A percentile compares a stretch with the other conserved stretches of the same genome.
phyloP scores from a whole-genome alignment of 2,113 vertebrate genomes.

The Ammodytes dubius region DNA sequence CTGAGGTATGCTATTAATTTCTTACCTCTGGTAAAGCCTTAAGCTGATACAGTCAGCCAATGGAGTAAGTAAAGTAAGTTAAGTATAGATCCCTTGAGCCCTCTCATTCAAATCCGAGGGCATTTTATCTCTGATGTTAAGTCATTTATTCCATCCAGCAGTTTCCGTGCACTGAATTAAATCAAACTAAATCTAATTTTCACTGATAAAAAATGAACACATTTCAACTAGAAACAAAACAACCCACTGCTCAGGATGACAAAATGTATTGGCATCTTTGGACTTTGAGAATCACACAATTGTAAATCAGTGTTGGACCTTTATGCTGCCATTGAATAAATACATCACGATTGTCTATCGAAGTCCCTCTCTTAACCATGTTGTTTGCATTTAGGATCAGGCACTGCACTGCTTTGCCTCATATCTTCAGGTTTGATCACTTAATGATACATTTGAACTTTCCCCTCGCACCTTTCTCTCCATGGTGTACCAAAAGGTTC shows the following conservation, averaged over 20 bases:
- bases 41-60: constrained; percentile 13
- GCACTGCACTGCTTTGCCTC: neutral
- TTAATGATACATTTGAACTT: neutral
- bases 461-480: neutral
- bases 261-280: constrained; percentile 42
- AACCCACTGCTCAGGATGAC: constrained; percentile 28
- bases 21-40: constrained; percentile 36
- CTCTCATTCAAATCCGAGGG: constrained; percentile 29
- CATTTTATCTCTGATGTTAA: constrained; percentile 9
- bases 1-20: constrained; percentile 53
- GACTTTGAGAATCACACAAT: constrained; percentile 8
- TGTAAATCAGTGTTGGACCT: constrained; percentile 21
- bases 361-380: neutral
- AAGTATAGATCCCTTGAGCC: constrained; percentile 28
- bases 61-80: neutral
- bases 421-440: neutral
- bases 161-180: neutral
- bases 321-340: neutral
- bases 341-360: no score
- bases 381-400: neutral
- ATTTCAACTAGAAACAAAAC: neutral
- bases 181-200: neutral
- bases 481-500: constrained; percentile 2
- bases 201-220: neutral
- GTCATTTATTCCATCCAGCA: neutral